Base-by-base conservation (phyloP, 2,113 vertebrate species). In the Pseudois nayaur region DNA sequence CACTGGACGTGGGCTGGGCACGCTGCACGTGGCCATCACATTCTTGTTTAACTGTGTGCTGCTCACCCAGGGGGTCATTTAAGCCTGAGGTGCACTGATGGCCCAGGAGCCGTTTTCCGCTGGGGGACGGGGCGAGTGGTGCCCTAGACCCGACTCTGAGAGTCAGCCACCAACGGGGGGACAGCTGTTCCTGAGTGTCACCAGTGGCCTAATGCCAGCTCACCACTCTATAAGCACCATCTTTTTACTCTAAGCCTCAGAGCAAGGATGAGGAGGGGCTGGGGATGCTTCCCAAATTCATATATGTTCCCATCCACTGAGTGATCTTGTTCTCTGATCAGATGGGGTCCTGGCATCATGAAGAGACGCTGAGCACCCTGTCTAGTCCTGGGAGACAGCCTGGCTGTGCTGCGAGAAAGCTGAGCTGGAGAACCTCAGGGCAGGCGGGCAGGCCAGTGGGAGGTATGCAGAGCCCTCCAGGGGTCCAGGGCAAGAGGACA, bases 281-380 rank as follows among this genome's bases (percentile, higher is more conserved):
- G 50, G 48, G 92, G 23, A 21, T 27, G 54, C 86, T 91, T 64
- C 55, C 48, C 60, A 27, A 83, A 78, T 94, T 45, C 10, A 3
- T 45, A n/a, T 89, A 31, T 40, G n/a, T 21, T 59, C 78, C 87
- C 33, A 23, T 45, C 57, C n/a, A 62, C 5, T 29, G 55, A 33
- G 27, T 13, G 10, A 60, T 31, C 79, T 19, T 40, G 4, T 14
- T 93, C 62, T 93, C 40, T 45, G 45, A 33, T 55, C 33, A 40
- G 59, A 52, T 11, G 27, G 74, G 50, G 23, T 74, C 59, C 57
- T 36, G 36, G 52, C 48, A 11, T 85, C 29, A 17, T 1, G 16
- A 21, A 14, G 60, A 83, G 16, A 67, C 0, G 6, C n/a, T 4
- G 36, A 6, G 3, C 29, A 45, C 7, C 8, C 15, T 3, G 6